Conservation (phyloP, 2,113 vertebrate species). For the Shinisaurus crocodilurus region DNA sequence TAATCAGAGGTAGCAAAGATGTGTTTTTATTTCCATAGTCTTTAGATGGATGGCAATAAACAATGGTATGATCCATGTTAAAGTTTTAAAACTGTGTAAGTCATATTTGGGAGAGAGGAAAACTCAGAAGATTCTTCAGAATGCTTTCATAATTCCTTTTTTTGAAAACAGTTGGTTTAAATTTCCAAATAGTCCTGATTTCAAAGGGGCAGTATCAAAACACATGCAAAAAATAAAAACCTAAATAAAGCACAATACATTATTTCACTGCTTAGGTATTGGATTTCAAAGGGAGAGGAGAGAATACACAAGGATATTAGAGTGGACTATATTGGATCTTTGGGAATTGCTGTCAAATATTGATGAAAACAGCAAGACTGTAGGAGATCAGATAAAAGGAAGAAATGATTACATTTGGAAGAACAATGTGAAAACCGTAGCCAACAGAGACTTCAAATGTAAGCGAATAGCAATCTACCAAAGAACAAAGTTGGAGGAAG, state of each 20-base stretch:
- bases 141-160: constrained; percentile 70
- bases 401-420: constrained; percentile 83
- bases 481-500: constrained; percentile 77
- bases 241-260: constrained; percentile 84
- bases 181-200: constrained; percentile 78
- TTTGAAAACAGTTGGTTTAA: constrained; percentile 79
- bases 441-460: constrained; percentile 80
- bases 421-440: constrained; percentile 76
- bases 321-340: constrained; percentile 80
- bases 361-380: constrained; percentile 83
- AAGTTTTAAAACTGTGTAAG: constrained; percentile 25
- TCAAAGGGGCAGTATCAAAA: constrained; percentile 80
- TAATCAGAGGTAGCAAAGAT: background rate
- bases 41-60: constrained; percentile 3
- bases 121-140: constrained; percentile 60
- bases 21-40: background rate
- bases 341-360: constrained; percentile 87
- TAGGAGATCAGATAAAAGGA: constrained; percentile 84
- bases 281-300: constrained; percentile 82
- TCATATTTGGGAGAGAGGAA: constrained; percentile 24
- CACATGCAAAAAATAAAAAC: constrained; percentile 81
- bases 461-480: constrained; percentile 77
- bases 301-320: constrained; percentile 79
- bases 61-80: background rate
- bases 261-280: constrained; percentile 83